Base-by-base conservation (phyloP, 2,113 vertebrate genomes). In the Xiphorhynchus elegans region DNA sequence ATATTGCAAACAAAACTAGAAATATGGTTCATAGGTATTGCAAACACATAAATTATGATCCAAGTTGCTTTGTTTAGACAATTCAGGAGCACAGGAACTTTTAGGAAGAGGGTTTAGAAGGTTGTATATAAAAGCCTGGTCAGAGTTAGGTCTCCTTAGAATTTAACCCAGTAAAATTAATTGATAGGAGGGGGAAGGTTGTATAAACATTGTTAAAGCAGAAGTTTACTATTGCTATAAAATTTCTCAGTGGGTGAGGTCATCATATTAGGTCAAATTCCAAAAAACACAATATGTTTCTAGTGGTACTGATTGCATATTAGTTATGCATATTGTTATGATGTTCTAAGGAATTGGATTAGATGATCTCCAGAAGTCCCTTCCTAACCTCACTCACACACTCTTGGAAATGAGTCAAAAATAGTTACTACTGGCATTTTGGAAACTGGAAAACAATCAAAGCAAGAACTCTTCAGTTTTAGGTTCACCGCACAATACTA, bases 181-280 rank as follows among this genome's bases (percentile, higher is more conserved):
- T 55, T 77, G 19, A 92, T 56, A 31, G 33, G 17, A 95, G 13
- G 4, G 5, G 33, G 4, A 80, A 90, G 55, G 26, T 63, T 67
- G 3, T 39, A 73, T 63, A 88, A 91, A 74, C 6, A 55, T 73
- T 56, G 28, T 49, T 80, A 90, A 95, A 91, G 18, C 5, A 82
- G 20, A 91, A 91, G 50, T 66, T 91, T 85, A 53, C n/a, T 83
- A 33, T 52, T 86, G 7, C 7, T 77, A 44, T 79, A 76, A 82
- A 72, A 79, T 64, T 84, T 75, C 39, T 66, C 35, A 39, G 28
- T 42, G 8, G 20, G 12, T 92, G 75, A 74, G 62, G 64, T 94
- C 91, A 90, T 62, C 17, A 72, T 77, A 88, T 69, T 46, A 93
- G 31, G 24, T 74, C 14, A 84, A 79, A 96, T 95, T 91, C 35